Evolutionary conservation across 1,140 invertebrate genomes (phyloP).

Genomic region (Drosophila pseudoobscura): DNA sequence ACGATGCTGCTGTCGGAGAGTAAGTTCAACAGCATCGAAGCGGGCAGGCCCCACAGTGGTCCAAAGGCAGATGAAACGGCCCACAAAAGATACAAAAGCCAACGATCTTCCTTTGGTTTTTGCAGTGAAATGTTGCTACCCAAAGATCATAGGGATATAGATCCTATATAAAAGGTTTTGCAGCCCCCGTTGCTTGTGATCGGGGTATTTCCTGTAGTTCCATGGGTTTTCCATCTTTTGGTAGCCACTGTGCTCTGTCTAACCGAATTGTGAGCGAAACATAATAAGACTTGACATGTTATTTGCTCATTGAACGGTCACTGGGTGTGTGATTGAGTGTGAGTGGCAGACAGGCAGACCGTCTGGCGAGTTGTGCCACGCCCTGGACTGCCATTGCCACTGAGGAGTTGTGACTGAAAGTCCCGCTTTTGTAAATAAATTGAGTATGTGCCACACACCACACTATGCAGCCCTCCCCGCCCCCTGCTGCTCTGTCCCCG

Average conservation of each 20-base stretch:
- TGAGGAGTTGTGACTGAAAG: constrained; percentile 45
- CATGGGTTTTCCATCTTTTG: too few relatives aligned
- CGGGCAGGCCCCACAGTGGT: constrained; percentile 16
- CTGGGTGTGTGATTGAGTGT: constrained; percentile 52
- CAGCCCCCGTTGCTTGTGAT: too few relatives aligned
- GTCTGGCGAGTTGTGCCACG: constrained; percentile 26
- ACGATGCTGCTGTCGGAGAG: constrained; percentile 53
- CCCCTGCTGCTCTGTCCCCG: too few relatives aligned
- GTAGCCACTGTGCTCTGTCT: constrained; percentile 17
- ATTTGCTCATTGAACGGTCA: constrained; percentile 74
- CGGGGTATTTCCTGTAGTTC: too few relatives aligned
- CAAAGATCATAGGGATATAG: too few relatives aligned
- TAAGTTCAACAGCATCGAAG: constrained; percentile 37
- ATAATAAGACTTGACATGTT: constrained; percentile 83
- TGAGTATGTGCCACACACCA: constrained; percentile 54
- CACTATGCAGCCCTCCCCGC: not conserved
- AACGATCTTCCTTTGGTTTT: too few relatives aligned
- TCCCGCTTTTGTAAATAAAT: constrained; percentile 73
- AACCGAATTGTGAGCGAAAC: constrained; percentile 55
- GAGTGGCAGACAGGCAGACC: constrained; percentile 12
- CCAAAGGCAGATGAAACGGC: not conserved
- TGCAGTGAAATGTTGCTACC: too few relatives aligned
- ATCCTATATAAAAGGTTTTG: too few relatives aligned
- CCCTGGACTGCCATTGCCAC: constrained; percentile 24
- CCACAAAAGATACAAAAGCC: too few relatives aligned